These are phyloP conservation scores for Phrynocephalus versicolor DNA, from an alignment of 2,113 vertebrate genomes.

Conservation along the genomic window DNA sequence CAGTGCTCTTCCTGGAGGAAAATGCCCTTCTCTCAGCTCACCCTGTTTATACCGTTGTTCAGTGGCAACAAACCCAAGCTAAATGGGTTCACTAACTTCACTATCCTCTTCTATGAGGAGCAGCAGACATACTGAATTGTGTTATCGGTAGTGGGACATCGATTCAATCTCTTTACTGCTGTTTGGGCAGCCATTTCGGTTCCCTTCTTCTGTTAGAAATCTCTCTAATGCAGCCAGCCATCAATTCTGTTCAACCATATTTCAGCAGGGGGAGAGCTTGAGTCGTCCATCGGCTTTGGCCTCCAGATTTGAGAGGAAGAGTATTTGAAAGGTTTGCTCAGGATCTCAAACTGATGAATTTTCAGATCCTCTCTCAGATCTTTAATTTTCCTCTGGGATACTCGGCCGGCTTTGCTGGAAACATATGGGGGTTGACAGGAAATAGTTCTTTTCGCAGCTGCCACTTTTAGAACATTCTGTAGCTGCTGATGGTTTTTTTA, in stretches of 20 bases:
- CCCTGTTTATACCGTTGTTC: rapidly evolving
- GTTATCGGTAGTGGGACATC: not conserved
- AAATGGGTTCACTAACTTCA: not conserved
- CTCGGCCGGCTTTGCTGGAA: not conserved
- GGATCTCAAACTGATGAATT: constrained; percentile 25
- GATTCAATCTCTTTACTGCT: rapidly evolving
- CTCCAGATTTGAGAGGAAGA: constrained; percentile 15
- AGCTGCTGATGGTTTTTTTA: constrained; percentile 5
- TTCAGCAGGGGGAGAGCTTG: constrained; percentile 65
- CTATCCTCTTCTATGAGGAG: not conserved
- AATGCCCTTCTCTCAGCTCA: rapidly evolving
- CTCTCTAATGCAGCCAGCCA: not conserved
- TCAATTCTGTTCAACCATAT: not conserved
- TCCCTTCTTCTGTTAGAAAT: rapidly evolving
- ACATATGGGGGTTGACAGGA: constrained; percentile 42
- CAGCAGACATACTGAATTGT: not conserved
- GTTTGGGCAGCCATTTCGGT: not conserved
- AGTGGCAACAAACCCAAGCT: rapidly evolving
- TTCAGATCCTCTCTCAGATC: constrained; percentile 36
- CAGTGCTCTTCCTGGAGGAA: not conserved
- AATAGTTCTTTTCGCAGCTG: constrained; percentile 20
- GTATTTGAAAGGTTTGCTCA: not conserved
- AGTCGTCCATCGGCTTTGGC: rapidly evolving
- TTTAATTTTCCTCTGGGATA: constrained; percentile 51
- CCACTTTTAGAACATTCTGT: constrained; percentile 6